Evolutionary conservation across 53 echinoderm and acorn worm genomes (phyloP).

Genomic region (Echinometra lucunter): DNA sequence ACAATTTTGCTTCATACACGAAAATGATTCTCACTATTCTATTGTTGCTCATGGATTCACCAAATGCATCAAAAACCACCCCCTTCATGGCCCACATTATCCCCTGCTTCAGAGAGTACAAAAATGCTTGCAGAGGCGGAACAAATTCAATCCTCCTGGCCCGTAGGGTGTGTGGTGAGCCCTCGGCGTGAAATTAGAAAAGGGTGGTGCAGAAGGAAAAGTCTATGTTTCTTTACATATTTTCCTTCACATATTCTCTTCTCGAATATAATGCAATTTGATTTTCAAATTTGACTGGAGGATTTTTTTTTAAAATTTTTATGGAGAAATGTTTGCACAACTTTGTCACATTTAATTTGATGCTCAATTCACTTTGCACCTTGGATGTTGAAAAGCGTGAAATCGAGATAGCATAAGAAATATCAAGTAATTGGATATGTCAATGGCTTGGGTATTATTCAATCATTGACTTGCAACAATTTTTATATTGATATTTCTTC

Average conservation of each 20-base stretch:
- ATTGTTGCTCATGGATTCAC: not conserved
- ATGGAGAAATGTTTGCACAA: slow-evolving; percentile 22
- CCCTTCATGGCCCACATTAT: not conserved
- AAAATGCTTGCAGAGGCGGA: slow-evolving; percentile 27
- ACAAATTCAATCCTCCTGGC: not conserved
- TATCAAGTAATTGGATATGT: not conserved
- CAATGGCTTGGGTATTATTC: not conserved
- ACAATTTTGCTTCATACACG: not conserved
- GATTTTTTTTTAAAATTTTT: slow-evolving; percentile 1
- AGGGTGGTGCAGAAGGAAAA: not conserved
- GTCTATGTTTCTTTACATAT: not conserved
- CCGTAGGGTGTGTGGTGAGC: not conserved
- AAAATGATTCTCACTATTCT: not conserved
- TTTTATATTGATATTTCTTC: not conserved
- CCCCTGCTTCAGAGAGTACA: not conserved
- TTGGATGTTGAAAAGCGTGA: slow-evolving; percentile 27
- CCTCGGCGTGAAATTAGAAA: slow-evolving; percentile 19
- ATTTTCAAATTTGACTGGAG: slow-evolving; percentile 5
- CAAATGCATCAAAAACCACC: not conserved
- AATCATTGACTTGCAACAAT: not conserved
- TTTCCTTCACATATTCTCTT: not conserved
- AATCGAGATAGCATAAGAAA: slow-evolving; percentile 2
- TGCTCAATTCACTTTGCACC: not conserved
- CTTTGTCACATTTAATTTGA: slow-evolving; percentile 32
- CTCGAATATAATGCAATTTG: not conserved